phyloP scores from a whole-genome alignment of 2,797 vertebrate genomes.

The Cirrhinus molitorella region DNA sequence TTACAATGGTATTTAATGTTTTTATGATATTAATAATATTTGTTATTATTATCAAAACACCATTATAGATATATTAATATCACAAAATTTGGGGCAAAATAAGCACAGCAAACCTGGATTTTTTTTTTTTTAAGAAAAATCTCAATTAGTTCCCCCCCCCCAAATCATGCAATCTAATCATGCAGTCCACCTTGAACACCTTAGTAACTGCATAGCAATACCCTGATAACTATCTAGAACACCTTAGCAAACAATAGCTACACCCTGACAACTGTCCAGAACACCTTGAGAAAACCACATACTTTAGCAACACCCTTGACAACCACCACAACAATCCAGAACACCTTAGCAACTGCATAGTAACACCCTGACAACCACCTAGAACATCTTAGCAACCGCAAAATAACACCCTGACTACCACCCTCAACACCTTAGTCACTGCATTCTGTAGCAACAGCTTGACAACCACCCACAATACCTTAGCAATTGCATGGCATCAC shows the following conservation, averaged over 20 bases:
- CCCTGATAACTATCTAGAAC: neutral
- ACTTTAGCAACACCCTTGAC: neutral
- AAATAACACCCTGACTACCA: neutral
- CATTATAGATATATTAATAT: no score
- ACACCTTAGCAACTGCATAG: neutral
- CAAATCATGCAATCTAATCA: no score
- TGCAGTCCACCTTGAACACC: neutral
- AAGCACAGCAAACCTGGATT: no score
- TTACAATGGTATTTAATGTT: no score
- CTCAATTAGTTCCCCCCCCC: no score
- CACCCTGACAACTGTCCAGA: neutral
- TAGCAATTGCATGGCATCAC: neutral
- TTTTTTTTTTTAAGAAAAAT: neutral
- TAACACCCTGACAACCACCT: neutral
- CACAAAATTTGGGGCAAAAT: no score
- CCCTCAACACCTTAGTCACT: neutral
- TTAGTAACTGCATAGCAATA: neutral
- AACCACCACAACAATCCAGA: neutral
- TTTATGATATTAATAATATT: neutral
- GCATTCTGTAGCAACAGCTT: neutral
- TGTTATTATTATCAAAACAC: neutral
- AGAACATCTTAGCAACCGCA: neutral
- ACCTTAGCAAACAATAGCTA: neutral
- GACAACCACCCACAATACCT: neutral
- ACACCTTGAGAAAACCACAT: neutral